Conservation (phyloP, 2,797 vertebrate genomes). For the Schizopygopsis pylzovi region DNA sequence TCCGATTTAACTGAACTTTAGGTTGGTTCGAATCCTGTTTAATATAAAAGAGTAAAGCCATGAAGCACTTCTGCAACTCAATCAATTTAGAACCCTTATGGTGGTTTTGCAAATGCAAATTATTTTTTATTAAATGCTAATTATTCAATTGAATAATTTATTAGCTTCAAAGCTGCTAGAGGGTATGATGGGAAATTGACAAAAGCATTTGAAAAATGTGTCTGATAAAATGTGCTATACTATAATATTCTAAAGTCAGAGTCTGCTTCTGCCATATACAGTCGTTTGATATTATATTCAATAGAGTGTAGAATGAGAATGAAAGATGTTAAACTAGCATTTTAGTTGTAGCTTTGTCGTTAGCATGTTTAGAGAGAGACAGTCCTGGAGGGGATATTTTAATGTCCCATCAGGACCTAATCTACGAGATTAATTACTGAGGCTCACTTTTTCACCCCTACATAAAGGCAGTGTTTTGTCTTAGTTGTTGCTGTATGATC, state of each 20-base stretch:
- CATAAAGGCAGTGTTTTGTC: neutral
- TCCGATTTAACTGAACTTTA: constrained; percentile 9
- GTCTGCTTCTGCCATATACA: neutral
- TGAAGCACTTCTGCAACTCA: neutral
- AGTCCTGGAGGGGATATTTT: neutral
- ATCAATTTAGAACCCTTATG: constrained; percentile 16
- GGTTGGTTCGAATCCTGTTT: neutral
- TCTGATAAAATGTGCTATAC: constrained; percentile 10
- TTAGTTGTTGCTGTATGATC: neutral
- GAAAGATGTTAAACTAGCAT: neutral
- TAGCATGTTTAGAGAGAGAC: neutral
- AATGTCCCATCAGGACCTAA: neutral
- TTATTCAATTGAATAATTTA: constrained; percentile 46
- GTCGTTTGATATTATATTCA: neutral
- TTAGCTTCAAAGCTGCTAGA: constrained; percentile 41
- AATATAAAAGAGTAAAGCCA: neutral
- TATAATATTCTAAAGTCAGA: neutral
- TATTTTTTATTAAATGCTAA: constrained; percentile 43
- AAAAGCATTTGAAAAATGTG: constrained; percentile 34
- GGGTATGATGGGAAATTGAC: constrained; percentile 38
- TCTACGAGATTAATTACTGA: neutral
- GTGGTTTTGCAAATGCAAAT: constrained; percentile 35
- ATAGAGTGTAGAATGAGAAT: neutral
- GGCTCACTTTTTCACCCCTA: constrained; percentile 15
- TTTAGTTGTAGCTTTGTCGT: neutral